Evolutionary conservation across 1,140 invertebrate genomes (phyloP).

Genomic region (Melanaphis sacchari): DNA sequence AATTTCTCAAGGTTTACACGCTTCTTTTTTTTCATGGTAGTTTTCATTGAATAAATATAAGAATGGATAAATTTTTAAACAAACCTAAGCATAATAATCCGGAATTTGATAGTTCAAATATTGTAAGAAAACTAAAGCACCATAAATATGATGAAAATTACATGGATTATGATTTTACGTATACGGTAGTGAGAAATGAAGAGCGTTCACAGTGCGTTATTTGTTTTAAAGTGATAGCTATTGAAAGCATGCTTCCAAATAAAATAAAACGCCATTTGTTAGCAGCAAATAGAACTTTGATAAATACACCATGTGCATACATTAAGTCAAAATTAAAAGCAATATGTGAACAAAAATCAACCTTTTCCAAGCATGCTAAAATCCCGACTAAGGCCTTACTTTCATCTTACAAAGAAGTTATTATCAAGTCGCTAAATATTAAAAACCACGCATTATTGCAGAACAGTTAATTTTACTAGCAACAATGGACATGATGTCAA

Average conservation of each 20-base stretch:
- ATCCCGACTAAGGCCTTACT: too few species aligned
- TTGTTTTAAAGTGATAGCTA: too few species aligned
- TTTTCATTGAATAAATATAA: too few species aligned
- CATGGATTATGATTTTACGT: not conserved
- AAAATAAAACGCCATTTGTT: not conserved
- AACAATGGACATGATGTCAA: too few species aligned
- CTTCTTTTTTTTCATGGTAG: too few species aligned
- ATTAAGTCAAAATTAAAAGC: not conserved
- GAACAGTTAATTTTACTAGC: too few species aligned
- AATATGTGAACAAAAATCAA: not conserved
- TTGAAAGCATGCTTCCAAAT: too few species aligned
- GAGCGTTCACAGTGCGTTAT: too few species aligned
- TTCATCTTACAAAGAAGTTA: too few species aligned
- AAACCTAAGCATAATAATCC: not conserved
- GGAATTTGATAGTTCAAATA: not conserved
- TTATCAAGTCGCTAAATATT: too few species aligned
- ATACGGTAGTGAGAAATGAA: not conserved
- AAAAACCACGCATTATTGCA: too few species aligned
- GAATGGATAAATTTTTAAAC: not conserved
- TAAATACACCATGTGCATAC: not conserved
- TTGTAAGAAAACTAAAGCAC: not conserved
- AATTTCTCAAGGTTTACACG: too few species aligned
- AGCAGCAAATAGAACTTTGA: not conserved
- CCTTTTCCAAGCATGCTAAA: not conserved
- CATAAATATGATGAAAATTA: not conserved